Evolutionary conservation across 1,140 invertebrate genomes (phyloP), one percentile per base, ranked within the genome.

Genomic region (Heliconius eleuchia): DNA sequence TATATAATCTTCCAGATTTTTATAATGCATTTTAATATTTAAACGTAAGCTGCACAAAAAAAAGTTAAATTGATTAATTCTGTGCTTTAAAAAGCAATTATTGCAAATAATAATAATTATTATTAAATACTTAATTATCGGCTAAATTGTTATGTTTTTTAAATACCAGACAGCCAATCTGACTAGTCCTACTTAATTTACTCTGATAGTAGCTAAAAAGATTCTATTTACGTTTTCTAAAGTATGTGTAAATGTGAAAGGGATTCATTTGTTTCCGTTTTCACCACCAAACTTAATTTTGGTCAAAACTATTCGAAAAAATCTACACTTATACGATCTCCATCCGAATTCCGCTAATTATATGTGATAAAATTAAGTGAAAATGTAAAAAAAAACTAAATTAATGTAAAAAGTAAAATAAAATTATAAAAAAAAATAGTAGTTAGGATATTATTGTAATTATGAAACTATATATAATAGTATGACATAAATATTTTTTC

Each of bases 331-430:
- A 70, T 42, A 60, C 73, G 85, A 81, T 76, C 76, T 79, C 78
- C 75, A 80, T 72, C 79, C 80, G 78, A 85, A 87, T 87, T 87
- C 86, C 86, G 85, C 76, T 83, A 72, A 82, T 77, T 77, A 42
- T 81, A 85, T 85, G 82, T 87, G 80, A 87, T 87, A 86, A 82
- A 82, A 83, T 39, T 23, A 60, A 79, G 71, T 76, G 66, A 78
- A 81, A 82, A 79, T 37, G 60, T 27, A 75, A 66, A 71, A 66
- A 23, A 76, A 66, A 34, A 39, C 23, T 75, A 66, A 66, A 57
- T 74, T 34, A 39, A 42, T 66, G 27, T 6, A 39, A 39, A 74
- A 30, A 37, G 60, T 57, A n/a, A 66, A 66, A 75, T 55, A 74
- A 37, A 23, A 18, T 19, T 23, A 46, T 16, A 13, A 66, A 66